Evolutionary conservation across 2,797 vertebrate species (phyloP), one percentile per base, ranked within the genome.

Genomic region (Oceanodroma leucorhoa): DNA sequence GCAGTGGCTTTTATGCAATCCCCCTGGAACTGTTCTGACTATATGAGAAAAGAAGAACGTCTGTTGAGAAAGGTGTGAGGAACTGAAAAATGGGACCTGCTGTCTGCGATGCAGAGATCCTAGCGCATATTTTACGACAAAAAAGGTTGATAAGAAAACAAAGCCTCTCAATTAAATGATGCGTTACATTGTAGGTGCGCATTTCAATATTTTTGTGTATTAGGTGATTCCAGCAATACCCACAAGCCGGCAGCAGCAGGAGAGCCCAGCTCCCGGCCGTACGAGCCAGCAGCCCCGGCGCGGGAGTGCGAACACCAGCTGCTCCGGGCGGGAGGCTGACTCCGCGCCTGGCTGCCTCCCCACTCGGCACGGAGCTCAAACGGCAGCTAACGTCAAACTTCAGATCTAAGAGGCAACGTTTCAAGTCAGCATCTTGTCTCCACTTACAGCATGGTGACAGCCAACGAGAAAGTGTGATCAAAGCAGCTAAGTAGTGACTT

Each of bases 21-120:
- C 88, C 85, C 67, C 92, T 90, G 90, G 83, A 95, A 93, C 76
- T 34, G 51, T 76, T 92, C 61, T 91, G 80, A 45, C 72, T 82
- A 1, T 19, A 8, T 8, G 34, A 90, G 76, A 66, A 93, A 91
- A 76, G 65, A 79, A 79, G 34, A 93, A 93, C 73, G 88, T 80
- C 76, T 95, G 89, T 54, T 90, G 76, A 80, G 78, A 94, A 91
- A 88, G 81, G 75, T 84, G 58, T 6, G 67, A 76, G 61, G 75
- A 89, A 92, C 93, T 77, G 72, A 87, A 90, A 94, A 95, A 94
- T 1, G 7, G 55, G 60, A 84, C 53, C 64, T 57, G 32, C 51
- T 81, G 78, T 30, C 60, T 77, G 69, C 6, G 19, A 43, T 11
- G 53, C 46, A 71, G 64, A 76, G 43, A 71, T 91, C 51, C 61